These are phyloP conservation scores for Apamea epomidion DNA, from an alignment of 2,888 invertebrate genomes.

Conservation along the genomic window DNA sequence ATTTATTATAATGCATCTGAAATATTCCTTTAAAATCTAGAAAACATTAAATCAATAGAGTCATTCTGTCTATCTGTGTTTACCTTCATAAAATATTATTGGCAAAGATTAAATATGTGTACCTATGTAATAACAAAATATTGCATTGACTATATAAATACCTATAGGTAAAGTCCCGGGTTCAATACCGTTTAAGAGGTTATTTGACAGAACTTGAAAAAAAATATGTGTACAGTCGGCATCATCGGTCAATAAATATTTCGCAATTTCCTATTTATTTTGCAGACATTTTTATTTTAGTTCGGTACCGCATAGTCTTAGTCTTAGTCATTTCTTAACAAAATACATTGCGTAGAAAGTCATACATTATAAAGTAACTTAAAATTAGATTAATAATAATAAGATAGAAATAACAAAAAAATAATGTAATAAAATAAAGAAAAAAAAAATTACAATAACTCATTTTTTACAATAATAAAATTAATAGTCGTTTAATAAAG, in stretches of 20 bases:
- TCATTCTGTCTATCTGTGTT: constrained; percentile 19
- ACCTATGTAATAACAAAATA: constrained; percentile 44
- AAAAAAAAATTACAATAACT: too few relatives aligned
- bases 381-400: too few relatives aligned
- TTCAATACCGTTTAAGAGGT: constrained; percentile 29
- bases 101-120: constrained; percentile 38
- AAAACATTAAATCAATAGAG: constrained; percentile 22
- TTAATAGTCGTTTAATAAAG: too few relatives aligned
- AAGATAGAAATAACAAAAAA: too few relatives aligned
- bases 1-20: neutral
- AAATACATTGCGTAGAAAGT: too few relatives aligned
- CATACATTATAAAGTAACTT: too few relatives aligned
- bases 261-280: constrained; percentile 28
- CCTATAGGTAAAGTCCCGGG: constrained; percentile 29
- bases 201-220: neutral
- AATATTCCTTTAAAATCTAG: constrained; percentile 18
- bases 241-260: constrained; percentile 21
- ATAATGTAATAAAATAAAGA: too few relatives aligned
- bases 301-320: neutral
- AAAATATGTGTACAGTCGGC: neutral
- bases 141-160: constrained; percentile 41
- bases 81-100: constrained; percentile 41
- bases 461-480: too few relatives aligned
- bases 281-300: constrained; percentile 15
- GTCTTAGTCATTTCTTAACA: too few relatives aligned